Base-by-base conservation (phyloP, 2,888 invertebrate genomes). In the Scaptomyza flava region DNA sequence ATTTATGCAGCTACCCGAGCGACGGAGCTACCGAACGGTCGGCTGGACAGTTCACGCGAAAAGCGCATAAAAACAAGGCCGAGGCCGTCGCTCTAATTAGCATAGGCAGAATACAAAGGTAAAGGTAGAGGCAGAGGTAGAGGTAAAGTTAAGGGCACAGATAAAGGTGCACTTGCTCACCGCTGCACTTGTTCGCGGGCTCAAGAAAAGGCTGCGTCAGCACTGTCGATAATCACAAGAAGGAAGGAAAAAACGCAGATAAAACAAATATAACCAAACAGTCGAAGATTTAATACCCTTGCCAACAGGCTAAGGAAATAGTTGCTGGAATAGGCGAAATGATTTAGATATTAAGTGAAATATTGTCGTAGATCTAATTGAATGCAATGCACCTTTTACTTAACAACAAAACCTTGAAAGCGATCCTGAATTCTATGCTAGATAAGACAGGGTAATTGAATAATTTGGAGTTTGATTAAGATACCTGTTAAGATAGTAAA, bases 41-140 rank as follows among this genome's bases (percentile, higher is more conserved):
- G 31, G 34, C 46, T 58, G 74, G 74, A 71, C 76, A 80, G 54
- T 83, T 84, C 72, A 79, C 82, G 84, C 73, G 81, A 79, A 79
- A 62, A 81, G 74, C 79, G 87, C 84, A 83, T 83, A 83, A 86
- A 83, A 86, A 83, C 87, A 83, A 86, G 87, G 87, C 82, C 82
- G 86, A 82, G 82, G 82, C 86, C 82, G 86, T 69, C 74, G 81
- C 77, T 86, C 86, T 82, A 82, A 82, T 82, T 82, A 82, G 86
- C 82, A 82, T 82, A 82, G 83, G 68, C 67, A 64, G 63, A 45
- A 53, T 9, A 27, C 6, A 27, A 27, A 70, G 34, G 47, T 31
- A 62, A 2, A 58, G 38, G 50, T 50, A 51, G 12, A 52, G 53
- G 52, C n/a, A n/a, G n/a, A n/a, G n/a, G n/a, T n/a, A 17, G 17